Conservation (phyloP, 2,797 vertebrate genomes). For the Chrysocyon brachyurus region DNA sequence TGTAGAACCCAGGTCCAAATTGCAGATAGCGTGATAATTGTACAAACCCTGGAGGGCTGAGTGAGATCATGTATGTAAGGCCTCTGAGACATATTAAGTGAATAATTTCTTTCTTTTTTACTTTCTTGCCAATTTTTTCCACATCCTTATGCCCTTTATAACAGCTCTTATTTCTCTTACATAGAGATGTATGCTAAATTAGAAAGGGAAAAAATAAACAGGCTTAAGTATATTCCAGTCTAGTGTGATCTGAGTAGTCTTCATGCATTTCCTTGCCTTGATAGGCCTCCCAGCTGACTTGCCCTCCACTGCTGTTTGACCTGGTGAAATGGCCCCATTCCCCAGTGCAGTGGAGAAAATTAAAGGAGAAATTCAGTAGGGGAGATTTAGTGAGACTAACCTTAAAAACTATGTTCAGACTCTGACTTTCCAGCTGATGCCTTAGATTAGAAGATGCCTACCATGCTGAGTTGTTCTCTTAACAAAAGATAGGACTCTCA, state of each 20-base stretch:
- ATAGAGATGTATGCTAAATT: neutral
- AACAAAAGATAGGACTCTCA: neutral
- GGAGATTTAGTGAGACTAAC: neutral
- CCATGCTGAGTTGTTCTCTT: neutral
- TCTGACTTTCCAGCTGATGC: neutral
- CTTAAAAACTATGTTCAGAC: neutral
- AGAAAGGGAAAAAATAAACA: neutral
- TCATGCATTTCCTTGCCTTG: neutral
- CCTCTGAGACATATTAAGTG: neutral
- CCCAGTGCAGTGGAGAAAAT: neutral
- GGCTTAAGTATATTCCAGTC: neutral
- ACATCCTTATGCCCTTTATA: neutral
- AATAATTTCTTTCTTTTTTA: neutral
- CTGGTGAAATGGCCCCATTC: neutral
- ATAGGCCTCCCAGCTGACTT: neutral
- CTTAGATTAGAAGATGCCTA: neutral
- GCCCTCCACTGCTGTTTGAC: neutral
- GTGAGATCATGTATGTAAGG: neutral
- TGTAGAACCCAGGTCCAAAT: neutral
- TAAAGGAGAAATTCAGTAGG: neutral
- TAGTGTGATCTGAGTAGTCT: neutral
- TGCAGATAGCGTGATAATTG: neutral
- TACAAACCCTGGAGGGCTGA: neutral
- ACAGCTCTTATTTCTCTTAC: neutral
- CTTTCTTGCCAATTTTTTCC: neutral